A percentile compares a stretch with the other conserved stretches of the same genome.
These are phyloP conservation scores for Hedychridium roseum DNA, from an alignment of 2,888 invertebrate species.

Conservation along the genomic window DNA sequence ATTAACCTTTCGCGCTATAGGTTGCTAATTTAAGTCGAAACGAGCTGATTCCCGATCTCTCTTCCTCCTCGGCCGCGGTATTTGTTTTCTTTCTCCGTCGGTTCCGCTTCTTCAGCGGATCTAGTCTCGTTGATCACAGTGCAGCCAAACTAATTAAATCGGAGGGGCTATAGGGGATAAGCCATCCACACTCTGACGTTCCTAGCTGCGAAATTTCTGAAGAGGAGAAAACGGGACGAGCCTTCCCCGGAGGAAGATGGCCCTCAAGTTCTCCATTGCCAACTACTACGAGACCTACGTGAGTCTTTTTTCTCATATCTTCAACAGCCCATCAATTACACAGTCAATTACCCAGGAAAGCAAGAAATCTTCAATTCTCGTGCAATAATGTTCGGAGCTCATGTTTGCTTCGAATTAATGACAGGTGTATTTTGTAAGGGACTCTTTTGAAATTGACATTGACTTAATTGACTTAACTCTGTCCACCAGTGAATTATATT, in stretches of 20 bases:
- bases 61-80: slow-evolving; percentile 15
- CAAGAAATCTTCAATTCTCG: too few species aligned
- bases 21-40: slow-evolving; percentile 60
- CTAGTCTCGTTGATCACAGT: slow-evolving; percentile 55
- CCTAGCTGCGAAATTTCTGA: not conserved
- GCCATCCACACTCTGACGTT: slow-evolving; percentile 6
- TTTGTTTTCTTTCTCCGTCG: too few species aligned
- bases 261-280: slow-evolving; percentile 58
- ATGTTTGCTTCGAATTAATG: not conserved
- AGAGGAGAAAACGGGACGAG: slow-evolving; percentile 7
- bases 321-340: too few species aligned
- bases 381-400: too few species aligned
- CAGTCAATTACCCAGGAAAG: too few species aligned
- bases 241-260: slow-evolving; percentile 33
- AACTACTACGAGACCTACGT: slow-evolving; percentile 61
- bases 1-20: slow-evolving; percentile 62
- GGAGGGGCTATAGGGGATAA: slow-evolving; percentile 30
- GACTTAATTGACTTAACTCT: too few species aligned
- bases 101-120: too few species aligned
- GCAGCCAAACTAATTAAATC: slow-evolving; percentile 50
- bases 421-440: not conserved
- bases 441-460: not conserved
- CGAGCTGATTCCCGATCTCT: slow-evolving; percentile 4
- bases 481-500: too few species aligned
- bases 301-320: too few species aligned